A percentile compares a stretch with the other conserved stretches of the same genome.
Conservation (phyloP, 2,888 invertebrate genomes). For the Neria commutata region DNA sequence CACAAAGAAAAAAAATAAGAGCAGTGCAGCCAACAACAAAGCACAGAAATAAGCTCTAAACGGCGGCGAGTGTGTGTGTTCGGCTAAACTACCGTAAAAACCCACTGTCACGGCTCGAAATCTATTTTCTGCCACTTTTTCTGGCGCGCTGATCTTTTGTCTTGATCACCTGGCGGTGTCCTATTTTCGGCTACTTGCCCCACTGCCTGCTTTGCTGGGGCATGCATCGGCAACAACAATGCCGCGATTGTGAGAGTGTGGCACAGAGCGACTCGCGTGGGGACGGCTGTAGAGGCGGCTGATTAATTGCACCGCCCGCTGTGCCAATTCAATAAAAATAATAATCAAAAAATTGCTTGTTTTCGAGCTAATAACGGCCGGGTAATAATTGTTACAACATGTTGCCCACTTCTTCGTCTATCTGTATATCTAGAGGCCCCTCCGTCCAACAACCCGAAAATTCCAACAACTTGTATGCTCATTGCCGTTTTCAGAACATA, state of each 20-base stretch:
- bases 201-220: background rate
- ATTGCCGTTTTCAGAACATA: too few relatives aligned
- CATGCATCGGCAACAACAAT: background rate
- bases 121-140: slow-evolving; percentile 15
- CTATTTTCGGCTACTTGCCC: background rate
- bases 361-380: slow-evolving; percentile 21
- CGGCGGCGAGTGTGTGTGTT: background rate
- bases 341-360: slow-evolving; percentile 31
- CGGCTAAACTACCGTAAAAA: slow-evolving; percentile 55
- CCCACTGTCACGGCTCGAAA: slow-evolving; percentile 46
- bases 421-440: too few relatives aligned
- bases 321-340: slow-evolving; percentile 54
- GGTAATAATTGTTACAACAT: background rate
- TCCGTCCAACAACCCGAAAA: too few relatives aligned
- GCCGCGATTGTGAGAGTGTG: slow-evolving; percentile 21
- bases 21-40: slow-evolving; percentile 7
- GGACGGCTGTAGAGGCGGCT: too few relatives aligned
- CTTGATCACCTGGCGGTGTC: background rate
- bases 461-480: too few relatives aligned
- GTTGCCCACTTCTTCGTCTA: too few relatives aligned
- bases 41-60: background rate
- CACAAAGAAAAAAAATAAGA: too few relatives aligned
- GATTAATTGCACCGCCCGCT: slow-evolving; percentile 58
- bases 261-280: slow-evolving; percentile 30
- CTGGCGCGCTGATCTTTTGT: background rate